phyloP scores from a whole-genome alignment of 1,140 invertebrate species.

The Cardiocondyla obscurior region DNA sequence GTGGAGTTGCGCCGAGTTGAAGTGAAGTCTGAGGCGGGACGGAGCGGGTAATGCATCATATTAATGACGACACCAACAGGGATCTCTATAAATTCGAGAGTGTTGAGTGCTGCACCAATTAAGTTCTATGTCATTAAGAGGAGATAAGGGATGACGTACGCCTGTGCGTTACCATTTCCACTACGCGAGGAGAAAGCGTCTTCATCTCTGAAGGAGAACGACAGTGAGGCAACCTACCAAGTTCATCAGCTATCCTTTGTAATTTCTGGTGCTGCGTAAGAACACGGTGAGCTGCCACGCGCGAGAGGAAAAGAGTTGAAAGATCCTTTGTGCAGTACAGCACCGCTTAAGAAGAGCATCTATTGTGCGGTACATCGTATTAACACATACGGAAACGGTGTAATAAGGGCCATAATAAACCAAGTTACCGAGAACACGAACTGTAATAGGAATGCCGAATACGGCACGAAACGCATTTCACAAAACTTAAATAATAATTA shows the following conservation, averaged over 20 bases:
- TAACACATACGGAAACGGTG: conserved; percentile 33
- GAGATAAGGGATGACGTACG: conserved; percentile 42
- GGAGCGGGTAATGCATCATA: conserved; percentile 70
- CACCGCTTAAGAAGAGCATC: conserved; percentile 34
- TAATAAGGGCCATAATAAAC: conserved; percentile 38
- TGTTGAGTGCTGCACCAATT: conserved; percentile 72
- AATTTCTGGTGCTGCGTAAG: conserved; percentile 47
- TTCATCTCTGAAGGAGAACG: background rate
- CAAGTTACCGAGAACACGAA: conserved; percentile 14
- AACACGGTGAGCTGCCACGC: conserved; percentile 11
- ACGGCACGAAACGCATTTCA: background rate
- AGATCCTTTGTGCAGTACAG: conserved; percentile 27
- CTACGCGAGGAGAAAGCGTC: background rate
- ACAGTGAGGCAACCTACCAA: conserved; percentile 14
- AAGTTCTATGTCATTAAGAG: conserved; percentile 71
- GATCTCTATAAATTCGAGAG: conserved; percentile 68
- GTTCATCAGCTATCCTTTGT: conserved; percentile 51
- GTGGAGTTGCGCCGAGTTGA: conserved; percentile 57
- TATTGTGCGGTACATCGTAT: conserved; percentile 29
- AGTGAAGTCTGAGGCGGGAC: conserved; percentile 51
- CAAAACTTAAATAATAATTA: background rate
- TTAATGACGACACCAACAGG: conserved; percentile 69
- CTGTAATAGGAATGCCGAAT: background rate
- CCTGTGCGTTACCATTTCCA: conserved; percentile 43
- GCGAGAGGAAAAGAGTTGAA: conserved; percentile 40